A percentile compares a stretch with the other conserved stretches of the same genome.
These are phyloP conservation scores for Chrysomela aeneicollis DNA, from an alignment of 2,888 invertebrate genomes.

Conservation along the genomic window DNA sequence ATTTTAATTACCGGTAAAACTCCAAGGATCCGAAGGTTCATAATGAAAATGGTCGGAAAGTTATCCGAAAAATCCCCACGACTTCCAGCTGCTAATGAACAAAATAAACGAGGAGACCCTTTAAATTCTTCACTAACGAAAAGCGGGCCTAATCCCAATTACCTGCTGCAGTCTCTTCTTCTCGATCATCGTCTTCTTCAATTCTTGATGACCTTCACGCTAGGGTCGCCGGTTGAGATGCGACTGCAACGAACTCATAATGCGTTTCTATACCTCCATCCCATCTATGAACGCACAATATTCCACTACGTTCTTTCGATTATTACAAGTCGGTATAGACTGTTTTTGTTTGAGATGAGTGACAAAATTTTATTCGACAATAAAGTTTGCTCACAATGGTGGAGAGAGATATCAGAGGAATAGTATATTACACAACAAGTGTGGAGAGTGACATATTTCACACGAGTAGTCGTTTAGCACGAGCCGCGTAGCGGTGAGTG, in stretches of 20 bases:
- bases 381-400: no score
- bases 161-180: conserved; percentile 15
- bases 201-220: background rate
- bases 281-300: no score
- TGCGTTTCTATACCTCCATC: no score
- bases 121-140: conserved; percentile 52
- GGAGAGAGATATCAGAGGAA: no score
- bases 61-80: conserved; percentile 38
- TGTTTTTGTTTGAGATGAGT: no score
- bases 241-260: background rate
- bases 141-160: conserved; percentile 33
- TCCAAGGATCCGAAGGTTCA: conserved; percentile 36
- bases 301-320: no score
- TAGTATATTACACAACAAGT: no score
- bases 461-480: no score
- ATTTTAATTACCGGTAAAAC: conserved; percentile 44
- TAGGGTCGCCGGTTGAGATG: background rate
- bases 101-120: conserved; percentile 51
- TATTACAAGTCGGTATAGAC: no score
- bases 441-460: no score
- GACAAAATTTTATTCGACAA: no score
- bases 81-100: conserved; percentile 50
- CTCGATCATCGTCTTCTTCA: background rate
- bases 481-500: no score
- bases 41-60: conserved; percentile 31